Evolutionary conservation across 2,113 vertebrate species (phyloP).

Genomic region (Labeo rohita): DNA sequence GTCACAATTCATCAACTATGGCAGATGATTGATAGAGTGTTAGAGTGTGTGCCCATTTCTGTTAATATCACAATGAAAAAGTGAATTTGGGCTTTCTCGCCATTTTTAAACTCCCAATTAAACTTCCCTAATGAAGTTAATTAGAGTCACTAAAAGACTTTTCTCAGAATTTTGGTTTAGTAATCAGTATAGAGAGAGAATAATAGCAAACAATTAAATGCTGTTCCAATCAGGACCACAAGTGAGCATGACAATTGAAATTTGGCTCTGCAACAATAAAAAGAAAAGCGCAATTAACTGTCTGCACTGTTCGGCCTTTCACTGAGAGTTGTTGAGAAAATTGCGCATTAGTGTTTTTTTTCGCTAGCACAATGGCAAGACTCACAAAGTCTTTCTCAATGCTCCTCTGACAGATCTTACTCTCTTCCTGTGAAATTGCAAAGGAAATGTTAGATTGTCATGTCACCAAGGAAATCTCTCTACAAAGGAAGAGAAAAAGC

Average conservation of each 20-base stretch:
- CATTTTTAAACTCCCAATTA: neutral
- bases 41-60: neutral
- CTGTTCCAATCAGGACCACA: conserved; percentile 18
- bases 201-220: conserved; percentile 31
- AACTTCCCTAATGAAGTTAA: neutral
- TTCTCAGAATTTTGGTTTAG: conserved; percentile 13
- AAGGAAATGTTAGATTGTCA: conserved; percentile 19
- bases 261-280: neutral
- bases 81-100: neutral
- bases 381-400: neutral
- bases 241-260: neutral
- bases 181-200: neutral
- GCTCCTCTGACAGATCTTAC: neutral
- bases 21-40: neutral
- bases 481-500: neutral
- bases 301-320: neutral
- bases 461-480: neutral
- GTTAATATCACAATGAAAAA: neutral
- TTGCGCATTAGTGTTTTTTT: neutral
- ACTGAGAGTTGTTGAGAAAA: neutral
- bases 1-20: neutral
- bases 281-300: conserved; percentile 27
- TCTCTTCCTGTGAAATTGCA: neutral
- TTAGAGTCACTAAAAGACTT: conserved; percentile 1
- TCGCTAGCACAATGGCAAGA: conserved; percentile 11